Percentiles rank a stretch among this genome's conserved stretches.
These are phyloP conservation scores for Drosophila leonis DNA, from an alignment of 2,888 invertebrate species.

Conservation along the genomic window DNA sequence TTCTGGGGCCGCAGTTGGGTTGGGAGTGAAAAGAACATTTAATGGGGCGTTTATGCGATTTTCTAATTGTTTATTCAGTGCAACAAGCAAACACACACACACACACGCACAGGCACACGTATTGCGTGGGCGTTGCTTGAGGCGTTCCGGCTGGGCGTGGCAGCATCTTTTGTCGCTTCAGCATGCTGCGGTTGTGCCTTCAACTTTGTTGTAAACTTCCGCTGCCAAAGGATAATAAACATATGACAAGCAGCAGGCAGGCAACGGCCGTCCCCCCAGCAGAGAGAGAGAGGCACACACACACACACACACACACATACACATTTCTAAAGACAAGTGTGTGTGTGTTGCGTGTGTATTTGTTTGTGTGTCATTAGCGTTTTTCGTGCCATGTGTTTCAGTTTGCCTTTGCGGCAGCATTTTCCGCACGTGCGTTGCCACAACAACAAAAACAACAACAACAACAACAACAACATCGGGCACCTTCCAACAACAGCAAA, in stretches of 20 bases:
- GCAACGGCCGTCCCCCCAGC: slow-evolving; percentile 35
- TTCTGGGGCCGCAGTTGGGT: background rate
- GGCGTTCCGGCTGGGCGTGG: slow-evolving; percentile 37
- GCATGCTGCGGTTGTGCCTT: slow-evolving; percentile 54
- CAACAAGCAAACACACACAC: slow-evolving; percentile 50
- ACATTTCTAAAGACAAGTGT: slow-evolving; percentile 11
- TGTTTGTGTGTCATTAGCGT: slow-evolving; percentile 65
- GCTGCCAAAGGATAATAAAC: slow-evolving; percentile 75
- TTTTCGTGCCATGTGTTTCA: slow-evolving; percentile 63
- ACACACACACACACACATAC: slow-evolving; percentile 2
- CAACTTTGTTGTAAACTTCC: slow-evolving; percentile 71
- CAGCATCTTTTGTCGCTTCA: slow-evolving; percentile 60
- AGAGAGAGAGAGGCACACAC: slow-evolving; percentile 27
- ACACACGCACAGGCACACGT: background rate
- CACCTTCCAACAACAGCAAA: slow-evolving; percentile 35
- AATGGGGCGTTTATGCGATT: slow-evolving; percentile 76
- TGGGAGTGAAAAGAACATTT: slow-evolving; percentile 46
- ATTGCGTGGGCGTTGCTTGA: slow-evolving; percentile 9
- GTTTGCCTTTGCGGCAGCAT: slow-evolving; percentile 59
- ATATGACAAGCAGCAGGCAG: slow-evolving; percentile 55
- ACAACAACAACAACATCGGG: slow-evolving; percentile 19
- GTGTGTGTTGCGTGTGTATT: slow-evolving; percentile 42
- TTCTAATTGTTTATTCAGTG: slow-evolving; percentile 64
- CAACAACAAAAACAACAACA: slow-evolving; percentile 36
- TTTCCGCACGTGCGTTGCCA: slow-evolving; percentile 59